Base-by-base conservation (phyloP, 2,797 vertebrate genomes). In the Scyliorhinus canicula region DNA sequence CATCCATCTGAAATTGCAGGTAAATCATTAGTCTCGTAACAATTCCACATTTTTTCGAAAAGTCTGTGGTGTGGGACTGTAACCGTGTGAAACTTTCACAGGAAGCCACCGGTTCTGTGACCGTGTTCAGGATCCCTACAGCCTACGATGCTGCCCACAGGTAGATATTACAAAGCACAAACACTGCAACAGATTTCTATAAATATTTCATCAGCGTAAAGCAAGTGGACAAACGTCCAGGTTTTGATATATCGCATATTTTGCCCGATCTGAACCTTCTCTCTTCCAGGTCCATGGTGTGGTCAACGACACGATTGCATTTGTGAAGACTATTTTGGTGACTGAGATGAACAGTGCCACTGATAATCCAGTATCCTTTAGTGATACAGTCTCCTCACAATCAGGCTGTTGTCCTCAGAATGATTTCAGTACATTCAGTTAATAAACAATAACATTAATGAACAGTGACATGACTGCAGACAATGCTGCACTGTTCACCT, bases 341-440 rank as follows among this genome's bases (percentile, higher is more conserved):
- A 99, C 98, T 31, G 99, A 99, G 97, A 98, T 99, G 95, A 99
- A 99, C 96, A 99, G 99, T 0, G 99, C 99, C 95, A 99, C 99
- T 0, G 99, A 99, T 96, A 99, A 99, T 95, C 99, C 99, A 96
- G 99, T 99, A 99, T 99, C 98, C 97, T 99, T 98, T 95, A 9
- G 0, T 0, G 85, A 28, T 6, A 5, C 31, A 9, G n/a, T 12
- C 14, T 7, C 19, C 35, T 6, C 52, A 35, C 11, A 35, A 31
- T 35, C 28, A 35, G 85, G 85, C 52, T 85, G 24, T 28, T 52
- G 14, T 44, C 28, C 26, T 50, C 84, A 55, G 84, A 31, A 55
- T 19, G 14, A 35, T 21, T n/a, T 60, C 85, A 55, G 4, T 5
- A 35, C 35, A 55, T 47, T 82, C 21, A 55, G 11, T 3, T 55